phyloP scores from a whole-genome alignment of 1,140 invertebrate genomes.

The Physella acuta region DNA sequence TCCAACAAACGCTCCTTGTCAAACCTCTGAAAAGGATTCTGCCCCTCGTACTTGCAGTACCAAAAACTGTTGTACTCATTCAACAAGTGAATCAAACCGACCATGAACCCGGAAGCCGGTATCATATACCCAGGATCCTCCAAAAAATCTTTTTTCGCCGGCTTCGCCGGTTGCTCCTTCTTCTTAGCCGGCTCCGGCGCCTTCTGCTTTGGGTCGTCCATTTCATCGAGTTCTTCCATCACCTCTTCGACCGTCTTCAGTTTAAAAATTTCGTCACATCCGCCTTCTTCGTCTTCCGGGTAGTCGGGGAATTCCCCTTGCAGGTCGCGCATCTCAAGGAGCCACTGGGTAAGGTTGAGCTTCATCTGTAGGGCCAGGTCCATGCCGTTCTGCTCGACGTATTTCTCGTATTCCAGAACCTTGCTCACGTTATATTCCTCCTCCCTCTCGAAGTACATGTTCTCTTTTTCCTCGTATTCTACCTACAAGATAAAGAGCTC shows the following conservation, averaged over 20 bases:
- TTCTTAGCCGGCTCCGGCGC: not conserved
- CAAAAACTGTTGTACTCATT: slow-evolving; percentile 10
- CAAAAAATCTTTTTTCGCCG: not conserved
- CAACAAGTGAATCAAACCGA: not conserved
- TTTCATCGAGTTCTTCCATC: not conserved
- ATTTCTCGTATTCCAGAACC: not conserved
- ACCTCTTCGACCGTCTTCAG: slow-evolving; percentile 6
- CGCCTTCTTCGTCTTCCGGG: slow-evolving; percentile 16
- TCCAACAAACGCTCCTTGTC: slow-evolving; percentile 1
- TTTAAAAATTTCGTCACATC: not conserved
- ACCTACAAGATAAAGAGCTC: not conserved
- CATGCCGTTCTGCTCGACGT: not conserved
- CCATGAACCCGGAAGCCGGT: not conserved
- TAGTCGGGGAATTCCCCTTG: slow-evolving; percentile 11
- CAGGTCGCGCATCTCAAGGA: not conserved
- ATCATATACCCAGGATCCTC: not conserved
- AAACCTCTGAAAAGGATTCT: slow-evolving; percentile 9
- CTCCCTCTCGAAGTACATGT: not conserved
- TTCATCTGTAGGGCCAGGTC: slow-evolving; percentile 12
- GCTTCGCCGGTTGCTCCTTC: not conserved
- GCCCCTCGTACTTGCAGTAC: slow-evolving; percentile 5
- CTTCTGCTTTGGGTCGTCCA: not conserved
- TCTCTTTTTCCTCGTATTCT: not conserved
- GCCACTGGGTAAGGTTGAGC: slow-evolving; percentile 12
- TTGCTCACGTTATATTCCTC: not conserved